Base-by-base conservation (phyloP, 2,113 vertebrate genomes). In the Osmerus mordax region DNA sequence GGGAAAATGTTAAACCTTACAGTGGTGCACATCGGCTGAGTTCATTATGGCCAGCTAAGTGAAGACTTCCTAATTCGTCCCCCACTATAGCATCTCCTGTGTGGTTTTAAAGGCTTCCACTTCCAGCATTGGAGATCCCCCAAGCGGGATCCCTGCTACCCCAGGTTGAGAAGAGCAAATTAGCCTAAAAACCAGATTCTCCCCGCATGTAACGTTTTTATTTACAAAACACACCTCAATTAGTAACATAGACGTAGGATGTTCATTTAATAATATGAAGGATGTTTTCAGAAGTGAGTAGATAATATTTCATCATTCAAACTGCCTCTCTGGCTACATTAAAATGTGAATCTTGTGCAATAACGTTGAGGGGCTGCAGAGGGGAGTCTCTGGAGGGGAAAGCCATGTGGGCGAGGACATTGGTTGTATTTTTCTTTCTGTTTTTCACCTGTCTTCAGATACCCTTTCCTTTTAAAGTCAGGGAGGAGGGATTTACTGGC, bases 371-470 rank as follows among this genome's bases (percentile, higher is more conserved):
- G 73, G 71, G 78, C 79, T 78, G 77, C 8, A 74, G 72, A 81
- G 80, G 86, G 80, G 72, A 74, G 61, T 66, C 86, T 82, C 81
- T 60, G 51, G 83, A 81, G 86, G 73, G 84, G 72, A 29, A 32
- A 80, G 67, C 63, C 55, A 67, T 78, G 75, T 64, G 69, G 72
- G 75, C 62, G 32, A 81, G 73, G 81, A 76, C 76, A 78, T 80
- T 86, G 81, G 71, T 72, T 76, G 77, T 89, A 87, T 90, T 91
- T 91, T 87, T 94, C 92, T 92, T 91, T 90, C 91, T 90, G 86
- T 91, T 89, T 88, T 91, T 92, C 96, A 98, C 96, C 96, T 98
- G 96, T 95, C 95, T 93, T 92, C 93, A 93, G 92, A 94, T 94
- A 94, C 91, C 94, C 89, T 93, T 95, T 95, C 93, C 93, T 94